phyloP scores from a whole-genome alignment of 2,113 vertebrate genomes.

The Tragelaphus imberbis region DNA sequence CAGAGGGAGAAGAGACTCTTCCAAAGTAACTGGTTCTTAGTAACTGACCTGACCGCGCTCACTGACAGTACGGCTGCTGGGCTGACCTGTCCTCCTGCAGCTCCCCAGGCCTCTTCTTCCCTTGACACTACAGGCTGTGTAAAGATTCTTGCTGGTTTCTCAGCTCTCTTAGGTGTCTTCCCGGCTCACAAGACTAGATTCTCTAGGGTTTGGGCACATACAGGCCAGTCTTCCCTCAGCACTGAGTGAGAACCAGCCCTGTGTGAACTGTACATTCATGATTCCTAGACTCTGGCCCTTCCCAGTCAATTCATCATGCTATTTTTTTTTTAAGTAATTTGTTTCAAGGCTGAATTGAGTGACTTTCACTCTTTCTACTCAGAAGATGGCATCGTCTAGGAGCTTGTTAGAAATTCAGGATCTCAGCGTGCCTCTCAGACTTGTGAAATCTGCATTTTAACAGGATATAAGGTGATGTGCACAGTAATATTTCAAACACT shows the following conservation, averaged over 20 bases:
- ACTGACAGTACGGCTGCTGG: background rate
- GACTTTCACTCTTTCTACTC: background rate
- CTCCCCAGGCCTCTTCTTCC: background rate
- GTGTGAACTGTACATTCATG: rapidly evolving
- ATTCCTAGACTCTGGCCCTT: background rate
- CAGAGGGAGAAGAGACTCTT: background rate
- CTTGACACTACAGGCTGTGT: background rate
- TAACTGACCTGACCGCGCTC: rapidly evolving
- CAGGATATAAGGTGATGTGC: background rate
- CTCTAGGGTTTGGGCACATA: background rate
- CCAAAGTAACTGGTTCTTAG: background rate
- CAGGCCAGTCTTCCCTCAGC: background rate
- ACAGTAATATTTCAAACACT: background rate
- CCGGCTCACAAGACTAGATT: background rate
- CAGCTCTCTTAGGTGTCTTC: background rate
- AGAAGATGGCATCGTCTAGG: background rate
- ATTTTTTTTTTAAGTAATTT: background rate
- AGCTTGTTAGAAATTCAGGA: background rate
- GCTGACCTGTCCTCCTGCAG: background rate
- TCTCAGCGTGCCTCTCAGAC: background rate
- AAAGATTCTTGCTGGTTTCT: background rate
- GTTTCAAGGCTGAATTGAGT: background rate
- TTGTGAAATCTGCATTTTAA: background rate
- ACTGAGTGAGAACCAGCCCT: background rate
- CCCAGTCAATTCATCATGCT: background rate